phyloP scores from a whole-genome alignment of 1,140 invertebrate genomes.

The Pantala flavescens region DNA sequence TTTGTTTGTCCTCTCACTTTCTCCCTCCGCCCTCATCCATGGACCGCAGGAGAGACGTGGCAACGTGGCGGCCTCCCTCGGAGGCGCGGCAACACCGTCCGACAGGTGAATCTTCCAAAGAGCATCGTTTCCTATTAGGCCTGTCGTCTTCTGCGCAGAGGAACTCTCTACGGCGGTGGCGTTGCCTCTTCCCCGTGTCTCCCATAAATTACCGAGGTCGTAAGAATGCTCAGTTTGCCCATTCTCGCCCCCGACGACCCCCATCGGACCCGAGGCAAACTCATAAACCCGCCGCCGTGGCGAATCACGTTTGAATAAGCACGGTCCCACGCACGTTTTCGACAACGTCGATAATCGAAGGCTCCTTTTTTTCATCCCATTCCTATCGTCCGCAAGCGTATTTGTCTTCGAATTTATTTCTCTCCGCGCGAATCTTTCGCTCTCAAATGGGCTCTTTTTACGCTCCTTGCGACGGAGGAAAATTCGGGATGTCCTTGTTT shows the following conservation, averaged over 20 bases:
- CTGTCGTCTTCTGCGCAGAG: not conserved
- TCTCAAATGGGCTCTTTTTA: too few relatives aligned
- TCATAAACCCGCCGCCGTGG: slow-evolving; percentile 6
- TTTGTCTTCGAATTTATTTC: slow-evolving; percentile 3
- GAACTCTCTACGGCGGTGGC: not conserved
- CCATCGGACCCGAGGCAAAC: not conserved
- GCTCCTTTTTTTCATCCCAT: not conserved
- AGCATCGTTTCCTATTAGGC: slow-evolving; percentile 2
- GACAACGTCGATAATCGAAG: slow-evolving; percentile 1
- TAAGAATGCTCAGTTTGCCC: slow-evolving; percentile 5
- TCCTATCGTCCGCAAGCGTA: not conserved
- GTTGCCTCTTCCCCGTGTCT: not conserved
- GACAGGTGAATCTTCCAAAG: not conserved
- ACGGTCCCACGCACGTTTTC: not conserved
- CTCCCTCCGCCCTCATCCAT: not conserved
- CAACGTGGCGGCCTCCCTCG: not conserved
- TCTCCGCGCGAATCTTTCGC: not conserved
- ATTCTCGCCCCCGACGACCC: not conserved
- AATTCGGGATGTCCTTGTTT: too few relatives aligned
- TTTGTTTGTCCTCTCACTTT: not conserved
- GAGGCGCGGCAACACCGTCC: not conserved
- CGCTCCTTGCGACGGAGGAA: too few relatives aligned
- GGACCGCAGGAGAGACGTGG: not conserved
- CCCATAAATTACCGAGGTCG: slow-evolving; percentile 1
- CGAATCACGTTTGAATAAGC: slow-evolving; percentile 9